Base-by-base conservation (phyloP, 1,140 invertebrate species). In the Manduca sexta region DNA sequence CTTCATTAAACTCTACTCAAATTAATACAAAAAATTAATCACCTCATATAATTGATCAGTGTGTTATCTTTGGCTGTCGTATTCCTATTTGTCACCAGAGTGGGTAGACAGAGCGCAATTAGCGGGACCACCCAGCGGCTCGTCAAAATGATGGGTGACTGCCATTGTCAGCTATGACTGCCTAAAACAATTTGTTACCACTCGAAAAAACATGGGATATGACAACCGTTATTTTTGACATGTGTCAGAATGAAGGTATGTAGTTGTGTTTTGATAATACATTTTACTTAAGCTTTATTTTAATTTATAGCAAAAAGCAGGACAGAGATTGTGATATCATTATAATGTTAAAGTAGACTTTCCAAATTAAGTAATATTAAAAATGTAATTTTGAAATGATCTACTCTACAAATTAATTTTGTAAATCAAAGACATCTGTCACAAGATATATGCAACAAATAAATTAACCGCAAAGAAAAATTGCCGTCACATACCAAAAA, bases 21-120 rank as follows among this genome's bases (percentile, higher is more conserved):
- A 43, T 13, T 11, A 30, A 45, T 29, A 39, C 14, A 39, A 49
- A 39, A 54, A 41, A 45, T 33, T n/a, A n/a, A 26, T 26, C 21
- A 8, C 1, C 8, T 8, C 13, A 45, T 14, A 17, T 34, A 43
- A 60, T 59, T 45, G 65, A 68, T 68, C 59, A 60, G 48, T 35
- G 43, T 39, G 49, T 58, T 53, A 69, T 63, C 60, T 62, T 56
- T 54, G 56, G 51, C 59, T 67, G 49, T 64, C 58, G 49, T 44
- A 37, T 35, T 56, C 56, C 54, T 60, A 74, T 74, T 74, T 74
- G 66, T 74, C 71, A 74, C 62, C 49, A 59, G 45, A 42, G 38
- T 46, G 49, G 52, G 49, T 51, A 47, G 59, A 59, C 57, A 59
- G 45, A 58, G 44, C 48, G 64, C 67, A 71, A 71, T 69, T 74